Percentiles rank a stretch among this genome's conserved stretches.
phyloP scores from a whole-genome alignment of 1,140 invertebrate genomes.

The Drosophila carrolli region DNA sequence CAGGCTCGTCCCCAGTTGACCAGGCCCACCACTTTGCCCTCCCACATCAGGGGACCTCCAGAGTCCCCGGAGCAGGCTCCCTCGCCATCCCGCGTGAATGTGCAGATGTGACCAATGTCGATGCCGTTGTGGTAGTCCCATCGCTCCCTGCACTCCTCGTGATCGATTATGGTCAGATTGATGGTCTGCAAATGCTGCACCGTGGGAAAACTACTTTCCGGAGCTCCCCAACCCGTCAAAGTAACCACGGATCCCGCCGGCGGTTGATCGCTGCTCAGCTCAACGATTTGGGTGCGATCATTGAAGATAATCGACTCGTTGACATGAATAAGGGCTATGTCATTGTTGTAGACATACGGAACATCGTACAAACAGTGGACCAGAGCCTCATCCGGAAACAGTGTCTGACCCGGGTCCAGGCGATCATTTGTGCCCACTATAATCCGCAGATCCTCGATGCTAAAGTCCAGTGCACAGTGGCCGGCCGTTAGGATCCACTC shows the following conservation, averaged over 20 bases:
- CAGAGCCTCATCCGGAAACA: conserved; percentile 37
- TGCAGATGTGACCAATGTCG: conserved; percentile 86
- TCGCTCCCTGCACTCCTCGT: conserved; percentile 37
- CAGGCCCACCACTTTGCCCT: conserved; percentile 85
- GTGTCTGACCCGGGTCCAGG: conserved; percentile 46
- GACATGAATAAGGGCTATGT: conserved; percentile 85
- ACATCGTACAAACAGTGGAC: conserved; percentile 73
- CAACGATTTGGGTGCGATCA: conserved; percentile 84
- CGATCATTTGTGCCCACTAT: conserved; percentile 73
- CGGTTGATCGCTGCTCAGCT: conserved; percentile 43
- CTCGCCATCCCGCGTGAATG: conserved; percentile 86
- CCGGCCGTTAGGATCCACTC: conserved; percentile 84
- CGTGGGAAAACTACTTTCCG: conserved; percentile 31
- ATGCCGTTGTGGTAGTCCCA: conserved; percentile 49
- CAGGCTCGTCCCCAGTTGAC: conserved; percentile 87
- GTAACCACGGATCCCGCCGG: conserved; percentile 68
- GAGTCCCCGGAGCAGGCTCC: conserved; percentile 86
- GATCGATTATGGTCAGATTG: conserved; percentile 61
- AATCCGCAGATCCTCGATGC: conserved; percentile 45
- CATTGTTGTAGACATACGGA: conserved; percentile 82
- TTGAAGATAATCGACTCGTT: conserved; percentile 81
- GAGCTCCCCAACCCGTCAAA: conserved; percentile 84
- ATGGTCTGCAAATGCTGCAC: conserved; percentile 55
- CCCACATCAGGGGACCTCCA: conserved; percentile 86
- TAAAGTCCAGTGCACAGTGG: conserved; percentile 79